Base-by-base conservation (phyloP, 1,140 invertebrate species). In the Pentalonia nigronervosa region DNA sequence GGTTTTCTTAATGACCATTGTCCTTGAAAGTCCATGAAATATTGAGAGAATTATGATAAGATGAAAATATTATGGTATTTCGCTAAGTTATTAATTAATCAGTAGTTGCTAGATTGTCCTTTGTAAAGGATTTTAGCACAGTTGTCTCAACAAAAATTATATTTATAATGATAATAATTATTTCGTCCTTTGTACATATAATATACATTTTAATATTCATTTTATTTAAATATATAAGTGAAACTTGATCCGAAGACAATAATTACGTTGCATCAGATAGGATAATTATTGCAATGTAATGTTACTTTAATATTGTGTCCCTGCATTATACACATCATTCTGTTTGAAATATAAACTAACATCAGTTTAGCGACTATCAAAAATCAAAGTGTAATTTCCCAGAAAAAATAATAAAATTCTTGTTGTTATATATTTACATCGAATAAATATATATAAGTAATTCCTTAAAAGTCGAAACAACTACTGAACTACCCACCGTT, bases 1-100 rank as follows among this genome's bases (percentile, higher is more conserved):
- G 90, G 90, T 91, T 91, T 91, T 47, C 56, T 76, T 67, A 76
- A 76, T 36, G 21, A 56, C 50, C n/a, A 23, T 47, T 60, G 60
- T 76, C 90, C 90, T 91, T 91, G 90, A 41, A 67, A 91, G n/a
- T 91, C 90, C 4, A 67, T 91, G 90, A 45, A 91, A 91, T 47
- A n/a, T n/a, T 11, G 47, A 88, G 30, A 47, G 30, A 88, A 48
- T 34, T 47, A 47, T 47, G 7, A 67, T n/a, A n/a, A 30, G n/a
- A 87, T 87, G 30, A 47, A 88, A 88, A 34, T n/a, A 88, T 48
- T 50, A 34, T 88, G 45, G 84, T n/a, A 47, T n/a, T 87, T 25
- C 17, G 3, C 7, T 0, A 45, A 34, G 17, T 41, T 2, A 87
- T 87, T 48, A 88, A 88, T 50, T 88, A 88, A 48, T 88, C 47